phyloP scores from a whole-genome alignment of 2,113 vertebrate species.

The Natator depressus region DNA sequence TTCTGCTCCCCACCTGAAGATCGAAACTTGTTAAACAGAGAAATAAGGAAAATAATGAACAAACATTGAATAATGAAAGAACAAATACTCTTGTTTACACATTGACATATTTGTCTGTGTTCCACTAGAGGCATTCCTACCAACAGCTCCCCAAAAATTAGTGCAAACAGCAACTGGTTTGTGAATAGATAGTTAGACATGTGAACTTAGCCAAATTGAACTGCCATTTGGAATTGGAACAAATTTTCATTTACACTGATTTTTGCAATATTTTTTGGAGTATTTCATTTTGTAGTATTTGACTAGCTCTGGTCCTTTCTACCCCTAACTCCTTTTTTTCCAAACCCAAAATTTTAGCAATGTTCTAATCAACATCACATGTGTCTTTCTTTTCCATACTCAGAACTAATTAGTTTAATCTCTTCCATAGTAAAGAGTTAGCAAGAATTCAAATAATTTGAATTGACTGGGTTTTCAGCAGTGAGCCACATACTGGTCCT shows the following conservation, averaged over 20 bases:
- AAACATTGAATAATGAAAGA: background rate
- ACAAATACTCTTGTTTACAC: background rate
- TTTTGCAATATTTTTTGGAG: background rate
- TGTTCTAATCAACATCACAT: background rate
- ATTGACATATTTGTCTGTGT: background rate
- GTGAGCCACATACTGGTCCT: background rate
- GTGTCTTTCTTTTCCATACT: fast-evolving
- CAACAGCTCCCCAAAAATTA: too few relatives aligned
- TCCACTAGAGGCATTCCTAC: background rate
- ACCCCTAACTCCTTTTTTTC: background rate
- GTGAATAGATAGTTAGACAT: background rate
- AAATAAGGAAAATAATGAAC: background rate
- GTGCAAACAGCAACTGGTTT: too few relatives aligned
- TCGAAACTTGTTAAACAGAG: background rate
- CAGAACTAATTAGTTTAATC: fast-evolving
- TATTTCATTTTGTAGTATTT: background rate
- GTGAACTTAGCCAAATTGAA: background rate
- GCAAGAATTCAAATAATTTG: background rate
- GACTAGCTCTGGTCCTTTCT: fast-evolving
- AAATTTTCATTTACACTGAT: background rate
- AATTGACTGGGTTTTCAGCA: background rate
- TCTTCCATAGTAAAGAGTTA: background rate
- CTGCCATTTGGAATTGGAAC: background rate
- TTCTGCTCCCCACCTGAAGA: background rate
- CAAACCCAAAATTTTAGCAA: background rate